Conservation (phyloP, 1,140 invertebrate genomes). For the Orius insidiosus region DNA sequence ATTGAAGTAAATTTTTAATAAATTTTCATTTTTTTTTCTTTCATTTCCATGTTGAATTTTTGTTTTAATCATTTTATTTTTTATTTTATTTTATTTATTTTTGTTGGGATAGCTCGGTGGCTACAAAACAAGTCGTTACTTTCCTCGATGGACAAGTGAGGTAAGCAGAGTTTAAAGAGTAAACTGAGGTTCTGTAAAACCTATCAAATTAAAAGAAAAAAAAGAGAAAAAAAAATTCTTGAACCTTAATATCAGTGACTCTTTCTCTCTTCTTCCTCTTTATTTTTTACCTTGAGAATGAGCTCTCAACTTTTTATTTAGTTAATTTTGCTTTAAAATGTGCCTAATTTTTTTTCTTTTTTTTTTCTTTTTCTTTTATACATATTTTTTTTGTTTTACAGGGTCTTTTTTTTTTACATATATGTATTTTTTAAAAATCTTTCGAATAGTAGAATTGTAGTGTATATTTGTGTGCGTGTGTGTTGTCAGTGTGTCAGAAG, state of each 20-base stretch:
- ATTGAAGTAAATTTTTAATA: too few relatives aligned
- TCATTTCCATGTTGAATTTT: constrained; percentile 6
- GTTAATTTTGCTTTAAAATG: too few relatives aligned
- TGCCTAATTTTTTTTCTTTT: too few relatives aligned
- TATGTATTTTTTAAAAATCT: too few relatives aligned
- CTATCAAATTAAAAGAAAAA: too few relatives aligned
- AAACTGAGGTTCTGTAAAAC: constrained; percentile 2
- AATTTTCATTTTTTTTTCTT: neutral
- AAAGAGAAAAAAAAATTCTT: too few relatives aligned
- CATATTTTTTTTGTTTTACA: too few relatives aligned
- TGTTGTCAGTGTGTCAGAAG: constrained; percentile 33
- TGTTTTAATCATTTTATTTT: constrained; percentile 8
- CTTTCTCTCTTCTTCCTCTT: constrained; percentile 1
- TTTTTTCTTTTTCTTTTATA: too few relatives aligned
- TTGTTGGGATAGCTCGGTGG: constrained; percentile 18
- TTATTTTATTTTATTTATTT: constrained; percentile 12
- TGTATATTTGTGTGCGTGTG: constrained; percentile 3
- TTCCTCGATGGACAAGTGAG: constrained; percentile 26
- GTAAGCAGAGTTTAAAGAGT: constrained; percentile 20
- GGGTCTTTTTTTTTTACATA: too few relatives aligned
- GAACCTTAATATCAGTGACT: neutral
- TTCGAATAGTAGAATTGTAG: too few relatives aligned
- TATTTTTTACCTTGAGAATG: neutral
- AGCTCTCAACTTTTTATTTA: too few relatives aligned
- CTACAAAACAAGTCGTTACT: constrained; percentile 15